These are phyloP conservation scores for Allolobophora icterica DNA, from an alignment of 2,888 invertebrate genomes.

Conservation along the genomic window DNA sequence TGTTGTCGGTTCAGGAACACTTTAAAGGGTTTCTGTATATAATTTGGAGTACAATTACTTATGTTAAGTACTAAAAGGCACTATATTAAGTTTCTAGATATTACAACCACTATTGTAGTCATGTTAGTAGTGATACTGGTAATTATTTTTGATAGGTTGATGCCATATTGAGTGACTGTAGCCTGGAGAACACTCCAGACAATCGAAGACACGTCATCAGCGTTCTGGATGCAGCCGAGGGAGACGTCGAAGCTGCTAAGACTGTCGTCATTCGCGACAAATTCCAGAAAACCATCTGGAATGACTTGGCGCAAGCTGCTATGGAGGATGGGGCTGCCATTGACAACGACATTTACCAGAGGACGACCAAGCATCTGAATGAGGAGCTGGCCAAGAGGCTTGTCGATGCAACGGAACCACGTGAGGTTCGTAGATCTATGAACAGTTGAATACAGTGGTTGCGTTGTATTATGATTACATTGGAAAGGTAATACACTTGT, in stretches of 20 bases:
- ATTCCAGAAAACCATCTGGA: not conserved
- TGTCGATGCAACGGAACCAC: not conserved
- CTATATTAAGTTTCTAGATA: not conserved
- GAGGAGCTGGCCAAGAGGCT: not conserved
- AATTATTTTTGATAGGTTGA: not conserved
- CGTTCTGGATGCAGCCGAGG: not conserved
- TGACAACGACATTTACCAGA: constrained; percentile 22
- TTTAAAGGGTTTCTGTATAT: no score
- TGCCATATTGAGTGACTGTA: not conserved
- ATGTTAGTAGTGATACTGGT: not conserved
- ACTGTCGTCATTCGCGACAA: not conserved
- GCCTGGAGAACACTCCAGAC: not conserved
- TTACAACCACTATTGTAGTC: not conserved
- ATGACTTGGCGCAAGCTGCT: not conserved
- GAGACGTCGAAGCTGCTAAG: not conserved
- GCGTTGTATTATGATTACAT: not conserved
- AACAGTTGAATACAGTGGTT: not conserved
- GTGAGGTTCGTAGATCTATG: constrained; percentile 8
- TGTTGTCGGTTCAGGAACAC: no score
- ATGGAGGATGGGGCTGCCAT: not conserved
- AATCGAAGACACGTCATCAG: not conserved
- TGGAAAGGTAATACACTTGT: no score
- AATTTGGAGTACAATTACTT: no score
- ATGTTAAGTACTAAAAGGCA: no score
- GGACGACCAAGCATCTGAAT: constrained; percentile 6